Percentiles rank a stretch among this genome's conserved stretches.
Conservation (phyloP, 1,140 invertebrate genomes). For the Halictus rubicundus region DNA sequence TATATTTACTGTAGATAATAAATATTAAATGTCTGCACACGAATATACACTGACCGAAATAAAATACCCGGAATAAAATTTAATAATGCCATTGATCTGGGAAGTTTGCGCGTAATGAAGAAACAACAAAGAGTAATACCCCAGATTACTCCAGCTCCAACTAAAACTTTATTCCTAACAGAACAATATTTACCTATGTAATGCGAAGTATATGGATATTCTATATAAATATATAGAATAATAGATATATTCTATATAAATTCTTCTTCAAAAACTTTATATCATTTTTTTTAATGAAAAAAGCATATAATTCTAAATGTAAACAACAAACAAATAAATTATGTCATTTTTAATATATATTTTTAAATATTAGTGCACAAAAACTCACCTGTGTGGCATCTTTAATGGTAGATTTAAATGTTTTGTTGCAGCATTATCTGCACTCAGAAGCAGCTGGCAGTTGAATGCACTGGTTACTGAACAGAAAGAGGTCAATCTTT, state of each 20-base stretch:
- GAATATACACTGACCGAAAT: conserved; percentile 58
- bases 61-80: conserved; percentile 62
- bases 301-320: not conserved
- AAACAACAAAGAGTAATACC: conserved; percentile 61
- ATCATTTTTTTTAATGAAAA: not conserved
- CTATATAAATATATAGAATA: too few species aligned
- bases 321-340: too few species aligned
- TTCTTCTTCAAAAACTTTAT: too few species aligned
- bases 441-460: conserved; percentile 63
- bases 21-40: not conserved
- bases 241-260: too few species aligned
- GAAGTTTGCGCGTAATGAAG: conserved; percentile 58
- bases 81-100: conserved; percentile 44
- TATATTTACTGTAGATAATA: not conserved
- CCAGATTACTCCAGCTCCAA: conserved; percentile 61
- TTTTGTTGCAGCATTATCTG: conserved; percentile 57
- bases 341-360: not conserved
- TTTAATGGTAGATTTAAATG: conserved; percentile 40
- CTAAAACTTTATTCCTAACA: conserved; percentile 64
- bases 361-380: not conserved
- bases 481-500: conserved; percentile 73
- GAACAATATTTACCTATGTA: conserved; percentile 34
- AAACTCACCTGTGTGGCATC: conserved; percentile 69
- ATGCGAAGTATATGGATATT: not conserved
- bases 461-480: conserved; percentile 63